Evolutionary conservation across 2,888 invertebrate species (phyloP).

Genomic region (Ischnura elegans): DNA sequence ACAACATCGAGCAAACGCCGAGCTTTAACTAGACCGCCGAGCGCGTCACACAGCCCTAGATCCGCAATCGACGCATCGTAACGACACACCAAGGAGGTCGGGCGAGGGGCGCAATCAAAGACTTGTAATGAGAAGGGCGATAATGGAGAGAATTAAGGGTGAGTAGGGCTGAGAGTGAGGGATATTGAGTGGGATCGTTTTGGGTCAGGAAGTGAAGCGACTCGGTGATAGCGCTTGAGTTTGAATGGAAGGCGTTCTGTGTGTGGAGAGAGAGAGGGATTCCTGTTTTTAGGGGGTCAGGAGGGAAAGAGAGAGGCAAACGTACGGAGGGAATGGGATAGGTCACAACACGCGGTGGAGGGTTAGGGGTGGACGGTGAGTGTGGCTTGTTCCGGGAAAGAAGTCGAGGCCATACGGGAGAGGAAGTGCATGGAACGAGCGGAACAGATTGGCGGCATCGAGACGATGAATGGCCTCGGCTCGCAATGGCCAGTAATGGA

Average conservation of each 20-base stretch:
- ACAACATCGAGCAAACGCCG: no score
- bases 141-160: background rate
- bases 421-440: slow-evolving; percentile 25
- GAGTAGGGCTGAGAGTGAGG: background rate
- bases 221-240: no score
- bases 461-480: slow-evolving; percentile 29
- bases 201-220: background rate
- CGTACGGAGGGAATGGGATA: no score
- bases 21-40: background rate
- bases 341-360: background rate
- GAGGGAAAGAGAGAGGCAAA: slow-evolving; percentile 18
- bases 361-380: background rate
- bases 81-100: background rate
- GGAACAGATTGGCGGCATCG: slow-evolving; percentile 42
- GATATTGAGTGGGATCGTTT: background rate
- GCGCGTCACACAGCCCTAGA: background rate
- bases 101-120: background rate
- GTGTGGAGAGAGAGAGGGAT: background rate
- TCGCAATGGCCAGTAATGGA: slow-evolving; percentile 55
- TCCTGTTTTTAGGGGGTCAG: background rate
- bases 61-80: background rate
- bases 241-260: background rate
- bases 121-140: background rate
- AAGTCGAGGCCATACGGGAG: background rate
- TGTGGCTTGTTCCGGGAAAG: background rate